phyloP scores from a whole-genome alignment of 2,888 invertebrate genomes.

The Sussaba pulchella region DNA sequence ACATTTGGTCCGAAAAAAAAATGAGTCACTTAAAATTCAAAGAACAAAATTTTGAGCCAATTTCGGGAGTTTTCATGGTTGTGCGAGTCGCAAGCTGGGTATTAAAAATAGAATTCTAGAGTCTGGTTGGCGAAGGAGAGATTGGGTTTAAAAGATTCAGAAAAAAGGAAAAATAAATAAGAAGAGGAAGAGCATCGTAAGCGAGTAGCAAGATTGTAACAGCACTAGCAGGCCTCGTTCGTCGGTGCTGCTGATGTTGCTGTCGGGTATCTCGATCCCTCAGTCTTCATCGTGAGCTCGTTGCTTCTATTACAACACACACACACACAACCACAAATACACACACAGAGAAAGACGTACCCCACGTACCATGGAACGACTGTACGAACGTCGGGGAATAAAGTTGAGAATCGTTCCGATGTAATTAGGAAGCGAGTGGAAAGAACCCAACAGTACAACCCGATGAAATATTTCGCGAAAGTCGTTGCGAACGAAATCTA shows the following conservation, averaged over 20 bases:
- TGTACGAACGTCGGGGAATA: conserved; percentile 51
- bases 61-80: conserved; percentile 25
- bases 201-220: conserved; percentile 22
- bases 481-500: conserved; percentile 35
- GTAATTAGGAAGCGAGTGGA: conserved; percentile 65
- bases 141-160: not conserved
- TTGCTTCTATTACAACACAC: conserved; percentile 7
- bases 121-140: conserved; percentile 11
- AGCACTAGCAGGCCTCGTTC: not conserved
- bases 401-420: conserved; percentile 56
- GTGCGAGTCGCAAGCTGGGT: not conserved
- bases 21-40: too few relatives aligned
- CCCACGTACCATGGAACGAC: conserved; percentile 15
- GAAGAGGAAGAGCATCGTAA: conserved; percentile 1
- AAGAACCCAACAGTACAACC: conserved; percentile 44
- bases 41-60: not conserved
- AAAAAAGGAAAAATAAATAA: too few relatives aligned
- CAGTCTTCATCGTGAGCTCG: not conserved
- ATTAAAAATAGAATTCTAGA: conserved; percentile 20
- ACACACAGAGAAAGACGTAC: too few relatives aligned
- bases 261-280: conserved; percentile 25
- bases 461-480: conserved; percentile 51
- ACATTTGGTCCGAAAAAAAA: too few relatives aligned
- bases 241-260: not conserved
- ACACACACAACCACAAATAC: too few relatives aligned